Evolutionary conservation across 2,888 invertebrate species (phyloP).

Genomic region (Pasiphila rectangulata): DNA sequence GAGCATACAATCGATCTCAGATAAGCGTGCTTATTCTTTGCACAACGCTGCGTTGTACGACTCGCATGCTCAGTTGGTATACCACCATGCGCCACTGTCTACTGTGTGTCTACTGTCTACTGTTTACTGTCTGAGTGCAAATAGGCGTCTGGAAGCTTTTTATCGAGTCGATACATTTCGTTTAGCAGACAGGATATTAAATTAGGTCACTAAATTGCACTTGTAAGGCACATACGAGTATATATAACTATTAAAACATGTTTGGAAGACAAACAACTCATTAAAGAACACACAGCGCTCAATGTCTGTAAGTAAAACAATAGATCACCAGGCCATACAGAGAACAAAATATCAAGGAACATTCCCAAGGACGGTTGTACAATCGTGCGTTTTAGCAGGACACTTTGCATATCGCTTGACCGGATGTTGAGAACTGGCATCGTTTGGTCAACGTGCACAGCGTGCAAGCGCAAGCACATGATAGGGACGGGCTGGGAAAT

Average conservation of each 20-base stretch:
- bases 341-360: slow-evolving; percentile 39
- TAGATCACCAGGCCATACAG: slow-evolving; percentile 31
- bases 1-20: slow-evolving; percentile 42
- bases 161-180: neutral
- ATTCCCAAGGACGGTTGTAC: slow-evolving; percentile 59
- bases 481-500: slow-evolving; percentile 31
- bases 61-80: slow-evolving; percentile 19
- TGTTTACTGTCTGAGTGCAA: slow-evolving; percentile 25
- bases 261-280: neutral
- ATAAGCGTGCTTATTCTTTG: slow-evolving; percentile 39
- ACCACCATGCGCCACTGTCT: slow-evolving; percentile 12
- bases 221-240: too few species aligned
- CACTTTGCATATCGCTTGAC: slow-evolving; percentile 68
- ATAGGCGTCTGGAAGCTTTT: slow-evolving; percentile 19
- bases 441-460: slow-evolving; percentile 57
- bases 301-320: slow-evolving; percentile 19
- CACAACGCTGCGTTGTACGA: slow-evolving; percentile 30
- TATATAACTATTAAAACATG: too few species aligned
- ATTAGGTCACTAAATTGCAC: neutral
- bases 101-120: too few species aligned
- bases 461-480: slow-evolving; percentile 38
- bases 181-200: slow-evolving; percentile 8
- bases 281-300: neutral
- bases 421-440: slow-evolving; percentile 65
- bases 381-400: slow-evolving; percentile 52